A percentile compares a stretch with the other conserved stretches of the same genome.
Conservation (phyloP, 1,140 invertebrate genomes). For the Nasonia longicornis region DNA sequence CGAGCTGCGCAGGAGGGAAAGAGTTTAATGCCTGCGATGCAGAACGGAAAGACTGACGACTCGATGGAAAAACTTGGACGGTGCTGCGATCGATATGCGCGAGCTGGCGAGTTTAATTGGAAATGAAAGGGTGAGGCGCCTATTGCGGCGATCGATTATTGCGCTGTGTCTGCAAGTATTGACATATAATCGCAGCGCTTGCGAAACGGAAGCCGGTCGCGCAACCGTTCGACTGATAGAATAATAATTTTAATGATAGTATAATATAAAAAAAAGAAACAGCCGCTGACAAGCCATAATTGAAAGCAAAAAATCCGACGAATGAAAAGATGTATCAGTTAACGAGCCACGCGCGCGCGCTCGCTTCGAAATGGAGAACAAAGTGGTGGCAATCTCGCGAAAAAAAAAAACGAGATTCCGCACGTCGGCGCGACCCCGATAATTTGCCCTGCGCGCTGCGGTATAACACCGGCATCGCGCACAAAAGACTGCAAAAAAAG, state of each 20-base stretch:
- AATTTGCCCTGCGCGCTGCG: not conserved
- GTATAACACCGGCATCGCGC: not conserved
- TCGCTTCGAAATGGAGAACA: not conserved
- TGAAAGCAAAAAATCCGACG: no score
- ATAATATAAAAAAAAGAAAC: no score
- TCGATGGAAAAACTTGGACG: not conserved
- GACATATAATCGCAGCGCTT: no score
- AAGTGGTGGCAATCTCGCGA: not conserved
- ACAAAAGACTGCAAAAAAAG: not conserved
- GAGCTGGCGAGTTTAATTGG: not conserved
- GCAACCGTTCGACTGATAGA: no score
- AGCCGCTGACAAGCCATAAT: no score
- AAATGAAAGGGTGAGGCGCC: not conserved
- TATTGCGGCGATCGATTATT: not conserved
- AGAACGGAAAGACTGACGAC: not conserved
- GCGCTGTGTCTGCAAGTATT: no score
- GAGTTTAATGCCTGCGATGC: not conserved
- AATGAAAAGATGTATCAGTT: conserved; percentile 20
- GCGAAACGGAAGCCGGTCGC: no score
- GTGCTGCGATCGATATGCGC: not conserved
- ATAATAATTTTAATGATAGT: not conserved
- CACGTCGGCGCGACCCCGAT: not conserved
- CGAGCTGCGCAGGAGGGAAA: no score
- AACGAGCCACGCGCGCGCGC: not conserved
- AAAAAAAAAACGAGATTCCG: not conserved